Conservation (phyloP, 1,140 invertebrate genomes). For the Dinoponera quadriceps region DNA sequence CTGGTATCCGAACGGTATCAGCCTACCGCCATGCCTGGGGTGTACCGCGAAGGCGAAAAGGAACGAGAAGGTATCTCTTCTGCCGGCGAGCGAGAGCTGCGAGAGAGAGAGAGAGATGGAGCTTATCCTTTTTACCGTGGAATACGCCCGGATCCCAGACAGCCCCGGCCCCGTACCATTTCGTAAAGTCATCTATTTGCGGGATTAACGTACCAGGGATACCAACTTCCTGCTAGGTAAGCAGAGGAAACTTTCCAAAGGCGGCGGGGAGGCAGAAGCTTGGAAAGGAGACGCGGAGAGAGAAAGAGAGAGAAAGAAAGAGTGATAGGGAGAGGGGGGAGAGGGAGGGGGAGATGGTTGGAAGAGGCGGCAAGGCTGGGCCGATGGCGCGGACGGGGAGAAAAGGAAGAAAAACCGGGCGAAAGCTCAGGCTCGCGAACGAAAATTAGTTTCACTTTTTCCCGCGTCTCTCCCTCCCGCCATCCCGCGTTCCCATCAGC, state of each 20-base stretch:
- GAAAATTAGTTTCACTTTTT: constrained; percentile 77
- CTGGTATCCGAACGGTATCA: constrained; percentile 38
- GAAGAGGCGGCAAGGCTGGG: not conserved
- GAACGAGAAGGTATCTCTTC: constrained; percentile 31
- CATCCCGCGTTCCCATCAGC: not conserved
- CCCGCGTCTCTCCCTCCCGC: constrained; percentile 13
- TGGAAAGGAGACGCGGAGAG: constrained; percentile 2
- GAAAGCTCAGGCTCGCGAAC: constrained; percentile 67
- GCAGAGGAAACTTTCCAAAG: constrained; percentile 73
- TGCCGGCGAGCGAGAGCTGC: constrained; percentile 27
- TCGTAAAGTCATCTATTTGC: constrained; percentile 76
- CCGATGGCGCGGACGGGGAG: constrained; percentile 12
- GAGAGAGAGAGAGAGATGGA: constrained; percentile 38
- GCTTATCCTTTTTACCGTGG: constrained; percentile 74
- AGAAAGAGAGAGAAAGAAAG: not conserved
- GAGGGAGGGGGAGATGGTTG: not conserved
- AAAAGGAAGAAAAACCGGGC: constrained; percentile 45
- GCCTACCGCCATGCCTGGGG: constrained; percentile 19
- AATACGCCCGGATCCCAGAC: constrained; percentile 63
- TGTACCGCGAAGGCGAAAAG: constrained; percentile 7
- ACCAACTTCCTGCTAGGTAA: constrained; percentile 74
- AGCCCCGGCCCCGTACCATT: constrained; percentile 64
- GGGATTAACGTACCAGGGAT: constrained; percentile 74
- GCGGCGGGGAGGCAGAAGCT: not conserved
- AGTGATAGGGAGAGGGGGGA: not conserved